Evolutionary conservation across 2,113 vertebrate species (phyloP), one percentile per base, ranked within the genome.

Genomic region (Callospermophilus lateralis): DNA sequence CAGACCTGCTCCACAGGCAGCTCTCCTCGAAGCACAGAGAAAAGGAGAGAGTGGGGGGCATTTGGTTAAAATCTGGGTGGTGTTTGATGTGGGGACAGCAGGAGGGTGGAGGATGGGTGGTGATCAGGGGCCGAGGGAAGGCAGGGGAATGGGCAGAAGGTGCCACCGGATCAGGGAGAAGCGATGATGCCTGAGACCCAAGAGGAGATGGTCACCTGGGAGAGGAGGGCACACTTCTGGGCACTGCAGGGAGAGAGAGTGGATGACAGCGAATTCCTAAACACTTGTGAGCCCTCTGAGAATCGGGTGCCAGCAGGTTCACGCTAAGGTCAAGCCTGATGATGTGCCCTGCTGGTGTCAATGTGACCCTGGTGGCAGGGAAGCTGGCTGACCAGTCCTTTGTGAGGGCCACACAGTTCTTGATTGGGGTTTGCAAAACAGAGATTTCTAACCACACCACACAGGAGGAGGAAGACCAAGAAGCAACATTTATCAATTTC

Each of bases 91-190:
- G 45, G 45, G 7, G 45, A 48, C 13, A 65, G 58, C 58, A 61
- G 72, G 19, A 72, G 0, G 0, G 89, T 55, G 16, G 6, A 1
- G 4, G 39, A 67, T 1, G 42, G 10, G 20, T 12, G 9, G 11
- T 0, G 0, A 5, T 13, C 0, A 0, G 42, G 48, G 3, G 19
- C 11, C 26, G 17, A 24, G 3, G 1, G 1, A 11, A 78, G 67
- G 72, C 22, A 72, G 0, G 0, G 89, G 90, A 80, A 95, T 30
- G 51, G 22, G 9, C 15, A 22, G 55, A 22, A 26, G 11, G 4
- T 26, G 20, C 61, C 63, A 3, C 10, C 53, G 96, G 72, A 77
- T 63, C n/a, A 28, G 20, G 42, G 67, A 76, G n/a, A 58, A 19
- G 17, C 4, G 6, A 11, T 8, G 83, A 68, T 39, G 7, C n/a